Base-by-base conservation (phyloP, 2,888 invertebrate genomes). In the Cancer borealis region DNA sequence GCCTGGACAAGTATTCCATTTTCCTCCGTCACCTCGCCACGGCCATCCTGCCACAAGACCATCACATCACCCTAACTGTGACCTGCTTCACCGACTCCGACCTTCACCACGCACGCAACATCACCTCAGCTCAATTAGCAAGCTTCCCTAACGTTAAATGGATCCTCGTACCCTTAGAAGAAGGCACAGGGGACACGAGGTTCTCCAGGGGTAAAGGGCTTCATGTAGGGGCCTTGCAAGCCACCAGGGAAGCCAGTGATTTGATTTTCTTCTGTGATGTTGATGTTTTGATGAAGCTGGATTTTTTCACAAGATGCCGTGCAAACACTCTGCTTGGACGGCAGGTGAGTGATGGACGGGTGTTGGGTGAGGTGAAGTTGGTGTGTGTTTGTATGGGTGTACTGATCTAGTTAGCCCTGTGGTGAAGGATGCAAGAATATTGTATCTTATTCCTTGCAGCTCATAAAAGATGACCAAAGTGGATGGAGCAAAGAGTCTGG, bases 191-290 rank as follows among this genome's bases (percentile, higher is more conserved):
- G n/a, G 39, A 10, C 46, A 66, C 60, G n/a, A 17, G 60, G 6
- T 95, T 95, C 79, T 95, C 95, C 14, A 45, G 91, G 49, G 95
- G 94, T 5, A 84, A 73, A 17, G 95, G 95, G 3, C 73, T 95
- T 39, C 66, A 92, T 30, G 4, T 93, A 1, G 95, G 92, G 47
- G 94, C 94, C 5, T 45, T 92, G 39, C 10, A 60, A n/a, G 54
- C n/a, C 21, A 30, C 66, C 0, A 21, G 46, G 39, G 30, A 87
- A 30, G 12, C 45, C 0, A 91, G 88, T 17, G 89, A 89, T 45
- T 30, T 95, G 45, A 46, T 95, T 10, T 94, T 95, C 47, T 93
- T 95, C 49, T 94, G 95, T 73, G 92, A 95, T 88, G 95, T 95
- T 3, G 95, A 95, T 92, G 92, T 95, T 5, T 73, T 95, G 0